phyloP scores from a whole-genome alignment of 2,113 vertebrate genomes.

The Eclectus roratus region DNA sequence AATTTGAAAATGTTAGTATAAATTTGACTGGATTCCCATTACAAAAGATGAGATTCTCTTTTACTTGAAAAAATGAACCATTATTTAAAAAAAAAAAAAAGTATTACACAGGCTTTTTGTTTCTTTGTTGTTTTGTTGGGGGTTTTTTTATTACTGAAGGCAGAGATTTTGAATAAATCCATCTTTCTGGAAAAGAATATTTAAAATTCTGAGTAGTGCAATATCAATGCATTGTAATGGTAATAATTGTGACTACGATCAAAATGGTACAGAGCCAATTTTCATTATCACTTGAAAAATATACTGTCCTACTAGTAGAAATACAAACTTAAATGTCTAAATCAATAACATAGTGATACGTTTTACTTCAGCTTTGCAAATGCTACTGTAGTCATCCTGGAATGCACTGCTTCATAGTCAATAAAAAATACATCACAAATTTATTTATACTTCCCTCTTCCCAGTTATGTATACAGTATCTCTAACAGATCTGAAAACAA shows the following conservation, averaged over 20 bases:
- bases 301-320: not conserved
- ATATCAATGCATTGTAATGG: not conserved
- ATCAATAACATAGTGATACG: not conserved
- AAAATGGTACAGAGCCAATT: not conserved
- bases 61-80: not conserved
- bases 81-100: not conserved
- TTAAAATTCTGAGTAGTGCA: not conserved
- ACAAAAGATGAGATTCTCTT: not conserved
- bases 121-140: no score
- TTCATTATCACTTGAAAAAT: not conserved
- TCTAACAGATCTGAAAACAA: not conserved
- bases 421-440: not conserved
- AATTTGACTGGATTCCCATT: not conserved
- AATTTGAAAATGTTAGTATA: not conserved
- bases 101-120: not conserved
- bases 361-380: constrained; percentile 1
- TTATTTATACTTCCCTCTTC: not conserved
- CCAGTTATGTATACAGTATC: not conserved
- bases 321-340: not conserved
- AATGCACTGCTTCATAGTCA: not conserved
- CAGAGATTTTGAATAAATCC: not conserved
- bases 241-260: not conserved
- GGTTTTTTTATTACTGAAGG: not conserved
- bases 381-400: not conserved
- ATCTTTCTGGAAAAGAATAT: not conserved